These are phyloP conservation scores for Acanthosepion esculentum DNA, from an alignment of 2,888 invertebrate species.

Conservation along the genomic window DNA sequence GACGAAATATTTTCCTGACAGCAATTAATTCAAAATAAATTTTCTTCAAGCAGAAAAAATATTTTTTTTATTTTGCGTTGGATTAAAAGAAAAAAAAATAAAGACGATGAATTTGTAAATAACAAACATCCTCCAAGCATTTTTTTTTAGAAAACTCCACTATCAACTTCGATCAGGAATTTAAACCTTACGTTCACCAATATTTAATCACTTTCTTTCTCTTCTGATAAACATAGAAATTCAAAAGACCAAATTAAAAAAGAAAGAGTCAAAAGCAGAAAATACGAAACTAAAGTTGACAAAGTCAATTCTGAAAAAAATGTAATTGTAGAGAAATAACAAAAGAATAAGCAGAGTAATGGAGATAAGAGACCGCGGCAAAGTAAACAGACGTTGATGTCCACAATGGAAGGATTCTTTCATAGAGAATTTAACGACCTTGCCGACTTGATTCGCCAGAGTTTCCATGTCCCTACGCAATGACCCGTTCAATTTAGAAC, in stretches of 20 bases:
- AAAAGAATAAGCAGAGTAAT: not conserved
- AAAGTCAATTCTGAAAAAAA: not conserved
- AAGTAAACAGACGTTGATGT: not conserved
- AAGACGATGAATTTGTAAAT: too few relatives aligned
- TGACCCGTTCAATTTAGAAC: not conserved
- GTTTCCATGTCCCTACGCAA: not conserved
- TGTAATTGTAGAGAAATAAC: not conserved
- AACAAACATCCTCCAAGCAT: too few relatives aligned
- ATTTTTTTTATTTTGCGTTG: too few relatives aligned
- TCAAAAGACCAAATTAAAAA: not conserved
- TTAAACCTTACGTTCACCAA: not conserved
- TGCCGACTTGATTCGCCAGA: not conserved
- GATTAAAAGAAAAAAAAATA: too few relatives aligned
- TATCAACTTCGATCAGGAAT: not conserved
- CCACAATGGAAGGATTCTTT: not conserved
- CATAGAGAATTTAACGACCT: slow-evolving; percentile 33
- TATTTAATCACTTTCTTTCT: too few relatives aligned
- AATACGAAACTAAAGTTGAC: not conserved
- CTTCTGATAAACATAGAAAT: not conserved
- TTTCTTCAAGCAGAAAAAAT: too few relatives aligned
- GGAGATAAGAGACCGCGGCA: not conserved
- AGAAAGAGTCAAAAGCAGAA: not conserved
- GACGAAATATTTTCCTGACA: too few relatives aligned
- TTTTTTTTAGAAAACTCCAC: too few relatives aligned
- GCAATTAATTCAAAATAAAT: too few relatives aligned